Base-by-base conservation (phyloP, 2,113 vertebrate genomes). In the Cottus gobio region DNA sequence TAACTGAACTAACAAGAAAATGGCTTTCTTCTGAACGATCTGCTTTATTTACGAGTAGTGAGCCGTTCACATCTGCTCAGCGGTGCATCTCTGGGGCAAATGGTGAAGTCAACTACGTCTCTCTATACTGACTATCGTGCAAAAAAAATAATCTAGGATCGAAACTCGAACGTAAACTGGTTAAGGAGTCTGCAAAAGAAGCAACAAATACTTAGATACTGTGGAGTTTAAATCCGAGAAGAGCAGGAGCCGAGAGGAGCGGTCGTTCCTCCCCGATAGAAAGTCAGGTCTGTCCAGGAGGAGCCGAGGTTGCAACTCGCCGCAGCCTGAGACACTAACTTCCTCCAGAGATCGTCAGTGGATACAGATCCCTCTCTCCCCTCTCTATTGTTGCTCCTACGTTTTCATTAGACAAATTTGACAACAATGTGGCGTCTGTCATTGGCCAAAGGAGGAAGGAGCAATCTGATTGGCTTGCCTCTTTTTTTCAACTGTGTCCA, bases 321-420 rank as follows among this genome's bases (percentile, higher is more conserved):
- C n/a, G 81, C 87, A 92, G 90, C 87, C 89, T 90, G 94, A 95
- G 94, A 95, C 95, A 94, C 95, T 95, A 95, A 95, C 94, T 93
- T 95, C 94, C 91, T 94, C 90, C 78, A 89, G 92, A 95, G 93
- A 95, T 94, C 84, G 93, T 92, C 92, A 94, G 94, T 96, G 92
- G 95, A 95, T 95, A 95, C 95, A 95, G 93, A 95, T 91, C 91
- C 84, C 93, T 90, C 94, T 92, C 75, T 94, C 95, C 15, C 7
- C 71, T 95, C 95, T 95, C 96, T 96, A 97, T 97, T 98, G 97
- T 98, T 96, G 96, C 96, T 92, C 93, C 95, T 95, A 94, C 96
- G 95, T 96, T 97, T 96, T 97, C 97, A 97, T 97, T 98, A 98
- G 96, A 96, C 96, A 96, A 96, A 96, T 96, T 97, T 96, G 96